Evolutionary conservation across 2,888 invertebrate genomes (phyloP).

Genomic region (Catocala sponsa): DNA sequence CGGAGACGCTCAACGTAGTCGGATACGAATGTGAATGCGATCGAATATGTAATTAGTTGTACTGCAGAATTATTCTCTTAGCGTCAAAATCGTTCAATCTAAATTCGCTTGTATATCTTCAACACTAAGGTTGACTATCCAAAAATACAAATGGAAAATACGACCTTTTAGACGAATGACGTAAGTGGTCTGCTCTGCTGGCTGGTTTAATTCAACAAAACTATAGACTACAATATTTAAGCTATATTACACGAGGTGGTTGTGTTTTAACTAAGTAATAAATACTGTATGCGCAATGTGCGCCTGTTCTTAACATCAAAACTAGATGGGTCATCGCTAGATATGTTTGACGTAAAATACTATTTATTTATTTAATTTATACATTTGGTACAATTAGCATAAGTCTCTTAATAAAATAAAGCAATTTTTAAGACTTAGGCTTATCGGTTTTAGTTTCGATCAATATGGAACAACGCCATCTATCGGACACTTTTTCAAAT

Average conservation of each 20-base stretch:
- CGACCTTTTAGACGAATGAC: background rate
- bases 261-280: slow-evolving; percentile 38
- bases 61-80: no score
- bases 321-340: slow-evolving; percentile 17
- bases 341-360: slow-evolving; percentile 16
- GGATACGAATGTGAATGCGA: no score
- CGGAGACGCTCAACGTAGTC: no score
- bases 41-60: no score
- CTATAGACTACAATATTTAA: slow-evolving; percentile 11
- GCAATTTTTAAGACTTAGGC: no score
- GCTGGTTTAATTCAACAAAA: slow-evolving; percentile 13
- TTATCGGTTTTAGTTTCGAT: no score
- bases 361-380: background rate
- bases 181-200: background rate
- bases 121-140: background rate
- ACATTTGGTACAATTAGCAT: background rate
- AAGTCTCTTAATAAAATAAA: background rate
- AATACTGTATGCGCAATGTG: slow-evolving; percentile 42
- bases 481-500: no score
- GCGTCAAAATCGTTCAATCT: no score
- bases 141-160: background rate
- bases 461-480: no score
- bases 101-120: no score
- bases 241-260: slow-evolving; percentile 34
- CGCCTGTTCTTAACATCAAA: slow-evolving; percentile 22